Conservation (phyloP, 2,113 vertebrate species). For the Echinops telfairi region DNA sequence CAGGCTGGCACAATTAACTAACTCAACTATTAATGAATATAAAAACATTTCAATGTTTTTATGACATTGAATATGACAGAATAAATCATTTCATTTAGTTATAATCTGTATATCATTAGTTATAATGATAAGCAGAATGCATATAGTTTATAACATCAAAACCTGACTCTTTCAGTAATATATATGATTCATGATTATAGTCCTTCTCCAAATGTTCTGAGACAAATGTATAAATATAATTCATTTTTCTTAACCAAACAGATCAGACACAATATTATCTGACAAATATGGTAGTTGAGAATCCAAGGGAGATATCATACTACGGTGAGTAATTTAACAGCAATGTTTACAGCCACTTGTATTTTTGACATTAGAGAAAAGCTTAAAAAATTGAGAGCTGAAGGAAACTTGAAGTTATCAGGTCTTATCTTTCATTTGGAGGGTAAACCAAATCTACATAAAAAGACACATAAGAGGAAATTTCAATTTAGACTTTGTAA, state of each 20-base stretch:
- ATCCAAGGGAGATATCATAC: background rate
- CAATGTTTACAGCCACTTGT: slow-evolving; percentile 15
- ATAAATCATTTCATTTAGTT: background rate
- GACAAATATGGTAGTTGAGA: slow-evolving; percentile 22
- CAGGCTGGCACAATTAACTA: too few species aligned
- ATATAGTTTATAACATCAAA: background rate
- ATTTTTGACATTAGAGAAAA: slow-evolving; percentile 34
- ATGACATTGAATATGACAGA: too few species aligned
- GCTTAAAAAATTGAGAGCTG: slow-evolving; percentile 50
- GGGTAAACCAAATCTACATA: background rate
- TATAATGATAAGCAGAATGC: background rate
- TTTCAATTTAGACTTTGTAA: slow-evolving; percentile 55
- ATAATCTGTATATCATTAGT: background rate
- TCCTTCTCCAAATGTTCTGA: slow-evolving; percentile 6
- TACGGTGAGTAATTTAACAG: background rate
- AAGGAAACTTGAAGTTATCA: background rate
- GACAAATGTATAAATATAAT: background rate
- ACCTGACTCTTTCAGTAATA: background rate
- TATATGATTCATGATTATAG: background rate
- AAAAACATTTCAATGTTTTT: slow-evolving; percentile 5
- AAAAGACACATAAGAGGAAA: slow-evolving; percentile 28
- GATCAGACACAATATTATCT: slow-evolving; percentile 45
- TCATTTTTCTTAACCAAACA: slow-evolving; percentile 29
- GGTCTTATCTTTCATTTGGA: slow-evolving; percentile 25
- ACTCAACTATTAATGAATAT: too few species aligned